Percentiles rank a stretch among this genome's conserved stretches.
Conservation (phyloP, 2,888 invertebrate genomes). For the Cerastoderma edule region DNA sequence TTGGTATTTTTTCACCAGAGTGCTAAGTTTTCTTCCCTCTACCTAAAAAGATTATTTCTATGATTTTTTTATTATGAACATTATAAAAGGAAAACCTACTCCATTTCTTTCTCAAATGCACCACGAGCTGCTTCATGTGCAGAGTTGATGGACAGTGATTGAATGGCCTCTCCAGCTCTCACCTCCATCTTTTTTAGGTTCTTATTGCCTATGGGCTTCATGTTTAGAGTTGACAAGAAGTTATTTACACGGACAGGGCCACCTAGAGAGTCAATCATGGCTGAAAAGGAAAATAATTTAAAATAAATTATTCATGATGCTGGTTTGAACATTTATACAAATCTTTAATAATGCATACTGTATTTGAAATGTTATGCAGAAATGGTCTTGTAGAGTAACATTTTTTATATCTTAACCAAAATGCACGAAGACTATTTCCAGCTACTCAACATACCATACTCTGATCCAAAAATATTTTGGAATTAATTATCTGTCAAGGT, state of each 20-base stretch:
- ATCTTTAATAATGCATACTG: too few relatives aligned
- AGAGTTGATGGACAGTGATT: background rate
- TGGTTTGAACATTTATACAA: too few relatives aligned
- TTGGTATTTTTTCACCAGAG: background rate
- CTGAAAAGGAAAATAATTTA: slow-evolving; percentile 14
- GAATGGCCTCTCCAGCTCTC: slow-evolving; percentile 14
- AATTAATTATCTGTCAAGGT: too few relatives aligned
- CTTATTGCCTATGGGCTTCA: background rate
- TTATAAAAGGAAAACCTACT: background rate
- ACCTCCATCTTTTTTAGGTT: slow-evolving; percentile 14
- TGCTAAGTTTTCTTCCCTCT: background rate
- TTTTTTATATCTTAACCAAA: too few relatives aligned
- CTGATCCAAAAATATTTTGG: too few relatives aligned
- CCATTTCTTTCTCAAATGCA: slow-evolving; percentile 6
- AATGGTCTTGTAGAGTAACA: too few relatives aligned
- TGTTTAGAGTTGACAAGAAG: slow-evolving; percentile 10
- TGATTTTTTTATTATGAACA: background rate
- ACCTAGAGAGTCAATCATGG: slow-evolving; percentile 22
- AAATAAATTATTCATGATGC: too few relatives aligned
- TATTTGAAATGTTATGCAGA: too few relatives aligned
- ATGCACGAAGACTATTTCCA: too few relatives aligned
- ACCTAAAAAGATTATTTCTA: background rate
- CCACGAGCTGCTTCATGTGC: background rate
- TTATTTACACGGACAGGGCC: slow-evolving; percentile 17
- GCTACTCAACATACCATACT: too few relatives aligned